Conservation (phyloP, 2,888 invertebrate genomes). For the Sminthurides aquaticus region DNA sequence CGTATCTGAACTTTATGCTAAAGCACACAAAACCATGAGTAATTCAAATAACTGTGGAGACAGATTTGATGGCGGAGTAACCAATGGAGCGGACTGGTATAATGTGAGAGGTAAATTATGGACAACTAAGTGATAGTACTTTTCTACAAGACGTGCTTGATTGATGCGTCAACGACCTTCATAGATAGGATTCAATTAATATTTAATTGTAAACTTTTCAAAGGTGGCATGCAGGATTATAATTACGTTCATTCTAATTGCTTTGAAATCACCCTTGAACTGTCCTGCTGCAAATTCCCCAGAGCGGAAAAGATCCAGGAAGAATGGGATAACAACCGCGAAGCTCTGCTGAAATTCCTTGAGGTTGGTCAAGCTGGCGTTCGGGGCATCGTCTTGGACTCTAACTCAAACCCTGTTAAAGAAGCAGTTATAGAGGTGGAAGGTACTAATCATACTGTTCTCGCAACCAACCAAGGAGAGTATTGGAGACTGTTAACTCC, state of each 20-base stretch:
- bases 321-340: conserved; percentile 82
- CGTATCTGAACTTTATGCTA: conserved; percentile 68
- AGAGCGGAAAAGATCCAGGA: conserved; percentile 57
- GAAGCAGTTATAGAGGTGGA: conserved; percentile 66
- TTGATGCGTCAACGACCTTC: too few species aligned
- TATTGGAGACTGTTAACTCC: conserved; percentile 90
- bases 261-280: conserved; percentile 92
- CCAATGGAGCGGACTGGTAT: conserved; percentile 91
- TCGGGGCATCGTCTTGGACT: conserved; percentile 59
- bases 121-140: too few species aligned
- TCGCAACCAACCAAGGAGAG: conserved; percentile 73
- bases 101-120: conserved; percentile 60
- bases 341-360: conserved; percentile 72
- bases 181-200: too few species aligned
- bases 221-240: conserved; percentile 98
- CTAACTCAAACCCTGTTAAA: conserved; percentile 57
- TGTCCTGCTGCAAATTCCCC: conserved; percentile 94
- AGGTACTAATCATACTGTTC: conserved; percentile 71
- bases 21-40: conserved; percentile 66
- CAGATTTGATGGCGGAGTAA: conserved; percentile 68
- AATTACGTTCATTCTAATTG: conserved; percentile 93
- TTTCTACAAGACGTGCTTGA: too few species aligned
- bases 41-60: conserved; percentile 64
- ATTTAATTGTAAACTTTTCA: too few species aligned
- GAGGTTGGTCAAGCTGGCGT: conserved; percentile 71